Conservation (phyloP, 2,888 invertebrate species). For the Chrysolina oricalcia region DNA sequence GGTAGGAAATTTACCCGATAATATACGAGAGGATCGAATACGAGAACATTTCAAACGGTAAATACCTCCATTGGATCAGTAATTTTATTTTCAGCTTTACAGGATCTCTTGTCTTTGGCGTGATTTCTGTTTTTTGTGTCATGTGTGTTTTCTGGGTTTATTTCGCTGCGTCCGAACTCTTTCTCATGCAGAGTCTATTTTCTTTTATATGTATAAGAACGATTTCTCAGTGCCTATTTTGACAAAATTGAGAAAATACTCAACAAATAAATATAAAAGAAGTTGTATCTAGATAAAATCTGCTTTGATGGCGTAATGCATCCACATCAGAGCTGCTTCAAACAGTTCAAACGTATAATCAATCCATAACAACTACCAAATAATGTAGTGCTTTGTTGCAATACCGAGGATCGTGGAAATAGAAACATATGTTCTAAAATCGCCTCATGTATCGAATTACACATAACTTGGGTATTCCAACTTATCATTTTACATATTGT, state of each 20-base stretch:
- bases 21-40: slow-evolving; percentile 97
- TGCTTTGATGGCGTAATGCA: background rate
- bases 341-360: too few species aligned
- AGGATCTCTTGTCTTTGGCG: slow-evolving; percentile 29
- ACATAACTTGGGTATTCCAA: background rate
- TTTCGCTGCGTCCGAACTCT: slow-evolving; percentile 26
- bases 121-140: slow-evolving; percentile 25
- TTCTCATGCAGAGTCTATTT: slow-evolving; percentile 38
- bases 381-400: too few species aligned
- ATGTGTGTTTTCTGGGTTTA: slow-evolving; percentile 31
- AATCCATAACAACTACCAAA: too few species aligned
- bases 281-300: background rate
- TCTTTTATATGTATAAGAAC: background rate
- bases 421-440: background rate
- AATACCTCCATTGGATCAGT: slow-evolving; percentile 64
- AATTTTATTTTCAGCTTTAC: slow-evolving; percentile 42
- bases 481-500: background rate
- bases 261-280: background rate
- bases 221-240: too few species aligned
- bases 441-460: background rate
- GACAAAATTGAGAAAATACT: too few species aligned
- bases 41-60: slow-evolving; percentile 98
- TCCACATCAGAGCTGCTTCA: background rate
- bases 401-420: too few species aligned
- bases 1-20: slow-evolving; percentile 99